Base-by-base conservation (phyloP, 2,888 invertebrate species). In the Gasteruption jaculator region DNA sequence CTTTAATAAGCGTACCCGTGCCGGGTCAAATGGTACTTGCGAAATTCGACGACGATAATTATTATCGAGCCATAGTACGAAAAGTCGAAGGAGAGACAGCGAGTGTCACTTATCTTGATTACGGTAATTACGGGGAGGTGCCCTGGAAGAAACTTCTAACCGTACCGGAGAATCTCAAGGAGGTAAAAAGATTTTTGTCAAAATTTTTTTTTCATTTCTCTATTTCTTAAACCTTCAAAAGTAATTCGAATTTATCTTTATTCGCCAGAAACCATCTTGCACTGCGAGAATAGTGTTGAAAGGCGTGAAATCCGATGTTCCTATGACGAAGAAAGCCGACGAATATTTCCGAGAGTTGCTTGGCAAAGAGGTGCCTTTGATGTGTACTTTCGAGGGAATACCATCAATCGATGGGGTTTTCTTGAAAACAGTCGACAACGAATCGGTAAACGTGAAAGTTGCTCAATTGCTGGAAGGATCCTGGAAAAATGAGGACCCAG, bases 21-120 rank as follows among this genome's bases (percentile, higher is more conserved):
- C 24, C 54, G 8, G 63, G 63, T 2, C 55, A 68, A 50, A 49
- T 66, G 43, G 59, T 71, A 5, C 47, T 68, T 4, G 57, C 65
- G 2, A 54, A 58, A 36, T 71, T 46, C 40, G n/a, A 16, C 0
- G 52, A 48, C n/a, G 60, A 61, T 34, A 68, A 70, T 47, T 60
- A 46, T 42, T 71, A 71, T 42, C 58, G 71, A 8, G 71, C 70
- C 1, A 43, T 64, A 21, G 61, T 71, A 0, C 53, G 47, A 3
- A 52, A 55, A 27, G 5, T 61, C 8, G 6, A 41, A 2, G 46
- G 54, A 2, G 48, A 37, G 0, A 25, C 45, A 0, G 34, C 51
- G 1, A 46, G 54, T 21, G 48, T 60, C 14, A 20, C 19, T 3
- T 71, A 69, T 20, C 32, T 65, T 7, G 71, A 71, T 48, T 71